These are phyloP conservation scores for Ferrisia virgata DNA, from an alignment of 2,888 invertebrate genomes.

Conservation along the genomic window DNA sequence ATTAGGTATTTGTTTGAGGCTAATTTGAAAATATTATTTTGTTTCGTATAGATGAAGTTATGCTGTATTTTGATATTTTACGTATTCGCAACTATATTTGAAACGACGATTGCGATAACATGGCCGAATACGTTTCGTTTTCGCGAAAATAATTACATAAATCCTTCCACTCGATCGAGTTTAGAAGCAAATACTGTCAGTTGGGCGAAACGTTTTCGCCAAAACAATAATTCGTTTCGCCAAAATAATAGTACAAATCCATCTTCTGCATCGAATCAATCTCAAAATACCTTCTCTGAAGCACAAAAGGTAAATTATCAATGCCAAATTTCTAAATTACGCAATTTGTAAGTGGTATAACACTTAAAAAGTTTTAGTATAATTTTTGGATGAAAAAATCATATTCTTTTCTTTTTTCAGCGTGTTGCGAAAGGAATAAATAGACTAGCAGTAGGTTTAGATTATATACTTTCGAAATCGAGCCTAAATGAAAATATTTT, in stretches of 20 bases:
- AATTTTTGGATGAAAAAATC: too few relatives aligned
- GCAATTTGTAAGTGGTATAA: not conserved
- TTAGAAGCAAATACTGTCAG: not conserved
- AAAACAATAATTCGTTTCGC: not conserved
- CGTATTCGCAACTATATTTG: not conserved
- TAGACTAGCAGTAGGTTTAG: not conserved
- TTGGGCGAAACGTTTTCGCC: not conserved
- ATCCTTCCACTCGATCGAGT: not conserved
- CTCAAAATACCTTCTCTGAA: not conserved
- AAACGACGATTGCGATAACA: not conserved
- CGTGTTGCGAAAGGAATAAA: not conserved
- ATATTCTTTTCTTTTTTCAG: not conserved
- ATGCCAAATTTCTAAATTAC: not conserved
- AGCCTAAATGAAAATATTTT: slow-evolving; percentile 34
- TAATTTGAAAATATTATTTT: not conserved
- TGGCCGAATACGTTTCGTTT: not conserved
- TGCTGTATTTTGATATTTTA: not conserved
- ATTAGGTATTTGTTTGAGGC: not conserved
- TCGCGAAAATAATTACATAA: not conserved
- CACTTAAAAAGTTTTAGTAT: not conserved
- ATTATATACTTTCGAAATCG: not conserved
- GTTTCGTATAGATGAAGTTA: not conserved
- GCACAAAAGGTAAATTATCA: not conserved
- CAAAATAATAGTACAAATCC: not conserved
- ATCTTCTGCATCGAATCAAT: not conserved